Base-by-base conservation (phyloP, 2,797 vertebrate species). In the Myotis pilosus region DNA sequence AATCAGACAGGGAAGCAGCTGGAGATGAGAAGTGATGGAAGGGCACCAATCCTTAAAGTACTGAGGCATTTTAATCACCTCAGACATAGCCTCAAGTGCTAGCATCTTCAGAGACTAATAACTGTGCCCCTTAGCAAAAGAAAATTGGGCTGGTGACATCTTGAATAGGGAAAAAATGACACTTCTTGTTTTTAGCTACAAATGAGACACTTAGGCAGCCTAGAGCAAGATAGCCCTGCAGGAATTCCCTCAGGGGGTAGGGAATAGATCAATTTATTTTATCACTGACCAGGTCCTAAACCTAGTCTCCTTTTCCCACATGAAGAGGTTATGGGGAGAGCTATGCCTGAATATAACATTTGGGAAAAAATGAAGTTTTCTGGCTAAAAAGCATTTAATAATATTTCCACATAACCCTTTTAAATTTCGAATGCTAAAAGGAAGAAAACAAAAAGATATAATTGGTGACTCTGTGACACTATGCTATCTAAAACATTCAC, bases 111-210 rank as follows among this genome's bases (percentile, higher is more conserved):
- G 89, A 96, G 87, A 93, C 94, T 95, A 96, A 95, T 95, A 95
- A 87, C 89, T 94, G 92, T 93, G 87, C 96, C 95, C 92, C 60
- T 92, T 81, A 72, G 87, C 30, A 38, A 92, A 90, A 92, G 91
- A 95, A 97, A 95, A 97, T 96, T 89, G 95, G 92, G 81, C 74
- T 95, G 86, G 72, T 96, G 95, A 95, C 95, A 97, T 94, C 92
- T 60, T 95, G 89, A 97, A 94, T 95, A 91, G 64, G 92, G 57
- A 51, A 95, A 96, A 92, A 96, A 95, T 95, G 93, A 72, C 89
- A 96, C 82, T 91, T 97, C 93, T 94, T 96, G 92, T 97, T 96
- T 96, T 94, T 87, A 96, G 91, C 91, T 88, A 94, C 81, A 96
- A 95, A 97, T 97, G 96, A 97, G 94, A 97, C 87, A 95, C 89